Evolutionary conservation across 2,113 vertebrate genomes (phyloP).

Genomic region (Barnardius zonarius): DNA sequence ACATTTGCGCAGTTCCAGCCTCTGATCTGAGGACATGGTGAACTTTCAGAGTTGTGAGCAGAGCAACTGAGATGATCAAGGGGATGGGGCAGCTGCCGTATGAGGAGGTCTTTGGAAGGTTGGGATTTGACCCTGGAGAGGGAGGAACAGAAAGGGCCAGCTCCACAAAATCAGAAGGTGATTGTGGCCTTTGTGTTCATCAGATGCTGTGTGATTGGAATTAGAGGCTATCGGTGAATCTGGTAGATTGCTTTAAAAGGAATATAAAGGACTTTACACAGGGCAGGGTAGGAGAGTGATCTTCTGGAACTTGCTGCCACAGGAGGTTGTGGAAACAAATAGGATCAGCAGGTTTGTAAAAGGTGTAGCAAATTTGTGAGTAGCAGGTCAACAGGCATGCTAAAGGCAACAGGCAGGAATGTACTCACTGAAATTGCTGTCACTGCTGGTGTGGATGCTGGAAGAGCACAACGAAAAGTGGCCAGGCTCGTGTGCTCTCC

Average conservation of each 20-base stretch:
- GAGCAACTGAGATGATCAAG: neutral
- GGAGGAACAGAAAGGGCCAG: neutral
- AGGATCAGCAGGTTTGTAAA: conserved; percentile 31
- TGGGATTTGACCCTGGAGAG: neutral
- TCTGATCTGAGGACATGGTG: neutral
- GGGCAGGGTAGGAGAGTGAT: neutral
- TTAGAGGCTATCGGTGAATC: neutral
- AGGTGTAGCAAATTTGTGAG: neutral
- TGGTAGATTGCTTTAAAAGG: neutral
- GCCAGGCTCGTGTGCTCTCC: neutral
- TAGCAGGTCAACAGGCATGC: neutral
- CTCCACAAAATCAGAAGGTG: neutral
- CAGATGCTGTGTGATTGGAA: neutral
- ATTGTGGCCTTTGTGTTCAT: neutral
- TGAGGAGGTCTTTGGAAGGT: neutral
- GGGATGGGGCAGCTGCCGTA: neutral
- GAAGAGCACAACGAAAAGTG: neutral
- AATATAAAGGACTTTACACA: neutral
- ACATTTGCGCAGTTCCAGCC: neutral
- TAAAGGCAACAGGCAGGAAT: neutral
- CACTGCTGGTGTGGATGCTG: neutral
- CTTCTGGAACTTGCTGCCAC: conserved; percentile 24
- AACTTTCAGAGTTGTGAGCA: neutral
- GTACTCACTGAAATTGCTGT: neutral
- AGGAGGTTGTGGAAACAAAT: neutral